Evolutionary conservation across 2,888 invertebrate genomes (phyloP).

Genomic region (Metalampra italica): DNA sequence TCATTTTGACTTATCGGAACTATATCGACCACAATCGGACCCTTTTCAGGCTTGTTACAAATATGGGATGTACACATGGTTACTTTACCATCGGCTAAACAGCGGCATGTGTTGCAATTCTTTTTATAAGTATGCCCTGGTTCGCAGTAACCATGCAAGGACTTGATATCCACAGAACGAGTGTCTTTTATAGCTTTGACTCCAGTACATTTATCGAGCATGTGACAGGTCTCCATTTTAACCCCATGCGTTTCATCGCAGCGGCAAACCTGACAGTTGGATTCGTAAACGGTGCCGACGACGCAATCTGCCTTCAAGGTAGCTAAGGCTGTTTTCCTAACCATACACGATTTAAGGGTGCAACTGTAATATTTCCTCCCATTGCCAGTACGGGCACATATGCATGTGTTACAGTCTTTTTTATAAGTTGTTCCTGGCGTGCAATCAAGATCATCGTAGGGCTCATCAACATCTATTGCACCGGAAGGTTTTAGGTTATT

Average conservation of each 20-base stretch:
- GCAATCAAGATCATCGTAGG: constrained; percentile 36
- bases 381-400: constrained; percentile 31
- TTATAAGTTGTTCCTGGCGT: constrained; percentile 39
- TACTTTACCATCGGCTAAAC: constrained; percentile 46
- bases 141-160: constrained; percentile 51
- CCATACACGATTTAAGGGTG: constrained; percentile 44
- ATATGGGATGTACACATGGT: constrained; percentile 38
- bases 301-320: constrained; percentile 34
- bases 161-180: constrained; percentile 15
- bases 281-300: constrained; percentile 33
- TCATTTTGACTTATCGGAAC: constrained; percentile 41
- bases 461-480: constrained; percentile 12
- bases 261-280: constrained; percentile 45
- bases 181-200: neutral
- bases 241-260: constrained; percentile 28
- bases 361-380: constrained; percentile 56
- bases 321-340: neutral
- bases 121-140: constrained; percentile 43
- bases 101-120: constrained; percentile 52
- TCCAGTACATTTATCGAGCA: constrained; percentile 23
- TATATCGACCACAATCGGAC: constrained; percentile 37
- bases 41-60: constrained; percentile 19
- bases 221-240: constrained; percentile 37
- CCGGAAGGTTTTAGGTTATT: neutral
- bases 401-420: constrained; percentile 53